Percentiles rank a stretch among this genome's conserved stretches.
Evolutionary conservation across 2,797 vertebrate genomes (phyloP).

Genomic region (Lindbergichthys nudifrons): DNA sequence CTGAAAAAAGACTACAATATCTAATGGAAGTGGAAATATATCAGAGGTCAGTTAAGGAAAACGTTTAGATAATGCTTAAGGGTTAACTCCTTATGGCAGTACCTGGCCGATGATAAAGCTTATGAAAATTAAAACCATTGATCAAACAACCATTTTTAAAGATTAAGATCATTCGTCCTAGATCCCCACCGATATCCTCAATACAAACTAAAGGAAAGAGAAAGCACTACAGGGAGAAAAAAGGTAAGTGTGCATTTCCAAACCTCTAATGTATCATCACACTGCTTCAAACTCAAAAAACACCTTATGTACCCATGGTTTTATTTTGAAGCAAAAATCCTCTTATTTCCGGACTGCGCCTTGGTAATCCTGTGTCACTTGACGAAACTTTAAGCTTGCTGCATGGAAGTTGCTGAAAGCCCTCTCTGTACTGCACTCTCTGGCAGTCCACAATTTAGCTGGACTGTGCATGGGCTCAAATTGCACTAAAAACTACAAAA

Average conservation of each 20-base stretch:
- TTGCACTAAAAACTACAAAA: background rate
- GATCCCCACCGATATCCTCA: background rate
- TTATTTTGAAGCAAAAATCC: slow-evolving; percentile 46
- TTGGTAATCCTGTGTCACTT: background rate
- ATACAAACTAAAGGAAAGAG: too few relatives aligned
- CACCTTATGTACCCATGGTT: background rate
- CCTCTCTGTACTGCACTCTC: background rate
- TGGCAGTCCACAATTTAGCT: background rate
- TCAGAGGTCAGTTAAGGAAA: background rate
- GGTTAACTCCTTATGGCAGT: too few relatives aligned
- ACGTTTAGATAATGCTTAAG: too few relatives aligned
- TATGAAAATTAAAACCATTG: background rate
- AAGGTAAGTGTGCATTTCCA: background rate
- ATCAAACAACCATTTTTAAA: background rate
- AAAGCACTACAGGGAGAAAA: background rate
- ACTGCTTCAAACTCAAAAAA: background rate
- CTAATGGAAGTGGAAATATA: background rate
- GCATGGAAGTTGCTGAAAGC: slow-evolving; percentile 52
- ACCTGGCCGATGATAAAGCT: background rate
- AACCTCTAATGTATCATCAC: background rate
- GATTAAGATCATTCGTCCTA: too few relatives aligned
- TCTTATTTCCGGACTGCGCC: background rate
- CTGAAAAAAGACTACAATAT: background rate
- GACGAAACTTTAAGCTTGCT: slow-evolving; percentile 4
- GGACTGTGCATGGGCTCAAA: background rate